Percentiles rank a stretch among this genome's conserved stretches.
Conservation (phyloP, 2,113 vertebrate genomes). For the Aspiorhynchus laticeps region DNA sequence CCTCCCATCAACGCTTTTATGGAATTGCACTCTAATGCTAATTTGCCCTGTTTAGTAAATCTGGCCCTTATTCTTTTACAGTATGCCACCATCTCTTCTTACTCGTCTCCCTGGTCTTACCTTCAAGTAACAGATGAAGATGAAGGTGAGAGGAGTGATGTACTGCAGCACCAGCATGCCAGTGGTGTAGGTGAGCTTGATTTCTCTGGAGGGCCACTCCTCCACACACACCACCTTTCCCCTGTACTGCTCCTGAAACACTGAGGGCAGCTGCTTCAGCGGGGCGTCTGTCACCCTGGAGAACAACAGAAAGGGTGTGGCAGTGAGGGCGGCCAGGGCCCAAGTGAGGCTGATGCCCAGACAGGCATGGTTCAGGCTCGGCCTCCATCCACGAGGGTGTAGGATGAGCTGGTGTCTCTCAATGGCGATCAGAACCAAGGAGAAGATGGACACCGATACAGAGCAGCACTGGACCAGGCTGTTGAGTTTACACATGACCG, state of each 20-base stretch:
- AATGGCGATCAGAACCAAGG: slow-evolving; percentile 85
- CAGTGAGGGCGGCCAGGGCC: slow-evolving; percentile 79
- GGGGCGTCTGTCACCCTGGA: slow-evolving; percentile 82
- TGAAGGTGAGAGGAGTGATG: slow-evolving; percentile 84
- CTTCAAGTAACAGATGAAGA: slow-evolving; percentile 91
- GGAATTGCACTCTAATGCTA: no score
- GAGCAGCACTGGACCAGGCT: slow-evolving; percentile 86
- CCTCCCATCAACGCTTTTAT: no score
- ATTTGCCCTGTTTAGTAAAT: no score
- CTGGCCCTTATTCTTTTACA: background rate
- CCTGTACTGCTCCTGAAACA: slow-evolving; percentile 75
- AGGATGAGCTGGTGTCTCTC: slow-evolving; percentile 88
- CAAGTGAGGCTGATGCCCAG: slow-evolving; percentile 83
- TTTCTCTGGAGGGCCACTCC: slow-evolving; percentile 80
- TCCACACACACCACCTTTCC: slow-evolving; percentile 87
- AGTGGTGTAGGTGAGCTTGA: slow-evolving; percentile 82
- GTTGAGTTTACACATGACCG: slow-evolving; percentile 86
- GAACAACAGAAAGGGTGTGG: slow-evolving; percentile 84
- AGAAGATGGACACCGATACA: slow-evolving; percentile 85
- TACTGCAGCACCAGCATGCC: slow-evolving; percentile 85
- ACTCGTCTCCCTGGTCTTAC: slow-evolving; percentile 64
- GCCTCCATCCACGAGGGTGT: slow-evolving; percentile 86
- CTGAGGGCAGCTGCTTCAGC: slow-evolving; percentile 76
- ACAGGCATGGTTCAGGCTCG: slow-evolving; percentile 83
- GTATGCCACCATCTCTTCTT: background rate